These are phyloP conservation scores for Cheumatopsyche charites DNA, from an alignment of 1,140 invertebrate genomes.

Conservation along the genomic window DNA sequence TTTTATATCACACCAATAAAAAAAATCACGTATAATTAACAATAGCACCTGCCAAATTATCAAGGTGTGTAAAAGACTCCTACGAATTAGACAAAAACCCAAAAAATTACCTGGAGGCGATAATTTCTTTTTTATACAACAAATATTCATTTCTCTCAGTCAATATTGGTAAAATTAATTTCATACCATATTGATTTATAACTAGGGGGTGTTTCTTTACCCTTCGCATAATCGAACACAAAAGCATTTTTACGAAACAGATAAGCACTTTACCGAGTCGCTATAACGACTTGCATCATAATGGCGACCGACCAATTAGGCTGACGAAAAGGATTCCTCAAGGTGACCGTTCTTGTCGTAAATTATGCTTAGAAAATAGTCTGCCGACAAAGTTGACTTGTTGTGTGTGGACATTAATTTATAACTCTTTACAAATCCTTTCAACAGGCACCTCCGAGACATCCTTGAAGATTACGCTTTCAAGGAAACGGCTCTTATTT, in stretches of 20 bases:
- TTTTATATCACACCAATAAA: neutral
- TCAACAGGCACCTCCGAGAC: slow-evolving; percentile 2
- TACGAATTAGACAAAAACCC: slow-evolving; percentile 7
- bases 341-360: slow-evolving; percentile 7
- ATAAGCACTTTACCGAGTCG: too few relatives aligned
- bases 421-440: slow-evolving; percentile 24
- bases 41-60: slow-evolving; percentile 13
- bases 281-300: neutral
- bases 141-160: too few relatives aligned
- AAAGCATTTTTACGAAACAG: too few relatives aligned
- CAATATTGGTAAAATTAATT: too few relatives aligned
- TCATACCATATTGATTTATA: too few relatives aligned
- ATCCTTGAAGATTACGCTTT: neutral
- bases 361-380: slow-evolving; percentile 17
- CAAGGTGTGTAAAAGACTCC: slow-evolving; percentile 8
- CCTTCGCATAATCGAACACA: too few relatives aligned
- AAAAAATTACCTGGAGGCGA: neutral
- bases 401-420: neutral
- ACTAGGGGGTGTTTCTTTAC: too few relatives aligned
- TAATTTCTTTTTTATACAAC: too few relatives aligned
- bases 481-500: neutral
- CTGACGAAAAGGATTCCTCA: neutral
- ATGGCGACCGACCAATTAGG: slow-evolving; percentile 5
- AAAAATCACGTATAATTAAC: neutral
- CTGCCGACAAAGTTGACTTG: slow-evolving; percentile 19